Evolutionary conservation across 2,113 vertebrate genomes (phyloP).

Genomic region (Dissostichus mawsoni): DNA sequence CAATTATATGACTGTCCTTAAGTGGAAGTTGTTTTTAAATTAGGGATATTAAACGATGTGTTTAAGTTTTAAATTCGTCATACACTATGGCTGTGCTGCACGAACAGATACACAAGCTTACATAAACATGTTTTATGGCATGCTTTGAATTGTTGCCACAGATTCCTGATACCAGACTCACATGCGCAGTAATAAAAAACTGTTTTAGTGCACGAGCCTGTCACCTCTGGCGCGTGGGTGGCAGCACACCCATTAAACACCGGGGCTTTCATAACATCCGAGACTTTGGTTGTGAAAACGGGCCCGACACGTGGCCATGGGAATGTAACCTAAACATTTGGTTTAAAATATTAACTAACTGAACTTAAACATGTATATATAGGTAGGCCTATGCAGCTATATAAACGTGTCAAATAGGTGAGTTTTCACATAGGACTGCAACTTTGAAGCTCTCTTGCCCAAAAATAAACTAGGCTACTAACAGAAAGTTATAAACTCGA

Average conservation of each 20-base stretch:
- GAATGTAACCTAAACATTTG: background rate
- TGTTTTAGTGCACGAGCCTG: constrained; percentile 37
- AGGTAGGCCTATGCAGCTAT: no score
- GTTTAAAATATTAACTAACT: background rate
- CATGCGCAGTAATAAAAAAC: background rate
- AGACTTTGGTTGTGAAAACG: background rate
- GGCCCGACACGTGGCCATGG: constrained; percentile 45
- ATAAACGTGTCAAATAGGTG: background rate
- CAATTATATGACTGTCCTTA: background rate
- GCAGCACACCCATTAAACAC: constrained; percentile 46
- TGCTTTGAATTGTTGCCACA: background rate
- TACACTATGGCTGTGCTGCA: background rate
- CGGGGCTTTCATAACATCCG: background rate
- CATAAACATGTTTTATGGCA: background rate
- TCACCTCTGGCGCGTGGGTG: constrained; percentile 45
- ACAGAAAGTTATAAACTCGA: background rate
- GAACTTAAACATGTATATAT: no score
- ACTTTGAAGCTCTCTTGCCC: no score
- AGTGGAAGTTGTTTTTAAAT: background rate
- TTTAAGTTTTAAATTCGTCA: no score
- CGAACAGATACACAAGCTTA: background rate
- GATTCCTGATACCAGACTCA: background rate
- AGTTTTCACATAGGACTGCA: background rate
- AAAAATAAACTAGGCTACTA: background rate
- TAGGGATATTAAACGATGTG: no score